Percentiles rank a stretch among this genome's conserved stretches.
Evolutionary conservation across 2,888 invertebrate genomes (phyloP).

Genomic region (Seira sanloemensis): DNA sequence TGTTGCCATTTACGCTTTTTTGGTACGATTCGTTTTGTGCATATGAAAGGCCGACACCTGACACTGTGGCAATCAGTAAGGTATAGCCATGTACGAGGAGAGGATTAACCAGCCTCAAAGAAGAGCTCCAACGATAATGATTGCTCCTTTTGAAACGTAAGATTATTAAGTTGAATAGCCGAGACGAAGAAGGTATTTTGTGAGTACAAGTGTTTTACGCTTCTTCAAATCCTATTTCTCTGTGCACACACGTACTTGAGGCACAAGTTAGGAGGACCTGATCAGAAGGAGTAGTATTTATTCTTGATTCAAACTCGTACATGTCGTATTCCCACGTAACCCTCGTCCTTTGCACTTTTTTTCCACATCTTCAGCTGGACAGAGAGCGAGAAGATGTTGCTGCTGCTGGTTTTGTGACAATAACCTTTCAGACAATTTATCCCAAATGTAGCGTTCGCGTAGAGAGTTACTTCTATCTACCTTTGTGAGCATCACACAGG

Average conservation of each 20-base stretch:
- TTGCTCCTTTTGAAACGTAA: constrained; percentile 39
- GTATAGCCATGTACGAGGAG: background rate
- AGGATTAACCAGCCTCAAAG: constrained; percentile 27
- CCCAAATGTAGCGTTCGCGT: background rate
- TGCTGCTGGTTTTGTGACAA: constrained; percentile 45
- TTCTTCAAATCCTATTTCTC: too few species aligned
- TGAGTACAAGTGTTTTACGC: background rate
- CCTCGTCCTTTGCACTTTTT: constrained; percentile 21
- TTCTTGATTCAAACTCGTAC: background rate
- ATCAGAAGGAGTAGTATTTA: too few species aligned
- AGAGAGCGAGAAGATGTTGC: background rate
- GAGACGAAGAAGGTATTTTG: background rate
- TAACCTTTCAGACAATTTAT: constrained; percentile 54
- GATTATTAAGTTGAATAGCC: background rate
- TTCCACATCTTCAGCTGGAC: constrained; percentile 35
- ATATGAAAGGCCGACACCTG: constrained; percentile 60
- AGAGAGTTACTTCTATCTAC: background rate
- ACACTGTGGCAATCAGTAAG: constrained; percentile 43
- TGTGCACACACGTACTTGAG: too few species aligned
- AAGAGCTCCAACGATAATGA: constrained; percentile 44
- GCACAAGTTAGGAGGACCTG: too few species aligned
- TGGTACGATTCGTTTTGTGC: too few species aligned
- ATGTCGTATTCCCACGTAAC: background rate
- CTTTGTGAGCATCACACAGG: background rate
- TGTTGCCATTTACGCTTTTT: too few species aligned